Conservation (phyloP, 1,140 invertebrate genomes). For the Akabosia matsudoensis region DNA sequence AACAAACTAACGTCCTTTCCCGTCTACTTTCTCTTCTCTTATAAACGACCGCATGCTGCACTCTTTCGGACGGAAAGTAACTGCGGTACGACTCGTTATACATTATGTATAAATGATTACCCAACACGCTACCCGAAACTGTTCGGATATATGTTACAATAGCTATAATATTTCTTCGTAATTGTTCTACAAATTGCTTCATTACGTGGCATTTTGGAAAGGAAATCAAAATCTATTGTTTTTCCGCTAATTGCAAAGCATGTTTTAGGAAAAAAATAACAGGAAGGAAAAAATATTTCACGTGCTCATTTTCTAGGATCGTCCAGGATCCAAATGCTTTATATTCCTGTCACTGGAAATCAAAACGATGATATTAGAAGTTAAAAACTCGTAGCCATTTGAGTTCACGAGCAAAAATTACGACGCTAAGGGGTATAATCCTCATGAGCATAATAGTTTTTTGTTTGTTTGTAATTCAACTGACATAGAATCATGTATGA, state of each 20-base stretch:
- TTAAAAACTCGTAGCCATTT: too few relatives aligned
- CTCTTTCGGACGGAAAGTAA: background rate
- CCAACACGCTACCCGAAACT: background rate
- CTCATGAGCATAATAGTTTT: too few relatives aligned
- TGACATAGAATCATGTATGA: too few relatives aligned
- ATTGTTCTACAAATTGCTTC: slow-evolving; percentile 21
- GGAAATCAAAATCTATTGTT: slow-evolving; percentile 21
- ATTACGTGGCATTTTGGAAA: background rate
- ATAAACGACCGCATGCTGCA: background rate
- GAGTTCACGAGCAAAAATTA: too few relatives aligned
- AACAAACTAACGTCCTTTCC: background rate
- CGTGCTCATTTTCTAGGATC: too few relatives aligned
- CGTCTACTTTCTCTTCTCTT: background rate
- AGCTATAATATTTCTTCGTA: slow-evolving; percentile 17
- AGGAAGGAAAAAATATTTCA: background rate
- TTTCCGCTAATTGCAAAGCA: background rate
- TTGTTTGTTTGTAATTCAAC: too few relatives aligned
- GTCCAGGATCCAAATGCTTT: too few relatives aligned
- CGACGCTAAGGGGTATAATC: too few relatives aligned
- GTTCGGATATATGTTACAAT: background rate
- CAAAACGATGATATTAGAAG: too few relatives aligned
- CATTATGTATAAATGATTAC: background rate
- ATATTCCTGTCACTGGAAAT: background rate
- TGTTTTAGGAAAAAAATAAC: background rate
- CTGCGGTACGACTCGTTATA: background rate